Conservation (phyloP, 2,888 invertebrate genomes). For the Chrysolina oricalcia region DNA sequence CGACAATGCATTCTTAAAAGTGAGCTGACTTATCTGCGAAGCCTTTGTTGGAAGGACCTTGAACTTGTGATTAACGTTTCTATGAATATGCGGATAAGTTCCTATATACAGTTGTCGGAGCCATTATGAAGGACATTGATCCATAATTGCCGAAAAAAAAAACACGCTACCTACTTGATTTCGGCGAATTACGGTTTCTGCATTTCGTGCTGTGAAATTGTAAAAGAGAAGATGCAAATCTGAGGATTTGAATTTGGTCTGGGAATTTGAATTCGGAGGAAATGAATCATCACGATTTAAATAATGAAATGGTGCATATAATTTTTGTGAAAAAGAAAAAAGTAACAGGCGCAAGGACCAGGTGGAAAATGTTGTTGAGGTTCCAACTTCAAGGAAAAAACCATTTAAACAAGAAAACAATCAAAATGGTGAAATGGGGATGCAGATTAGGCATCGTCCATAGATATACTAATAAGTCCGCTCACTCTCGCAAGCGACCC, state of each 20-base stretch:
- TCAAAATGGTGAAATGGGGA: no score
- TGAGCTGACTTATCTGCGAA: not conserved
- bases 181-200: constrained; percentile 17
- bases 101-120: constrained; percentile 13
- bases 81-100: constrained; percentile 10
- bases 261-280: not conserved
- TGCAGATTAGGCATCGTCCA: no score
- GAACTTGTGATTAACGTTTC: constrained; percentile 30
- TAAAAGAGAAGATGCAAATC: not conserved
- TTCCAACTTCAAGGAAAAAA: no score
- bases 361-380: no score
- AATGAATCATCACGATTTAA: constrained; percentile 1
- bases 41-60: constrained; percentile 22
- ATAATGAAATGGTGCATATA: no score
- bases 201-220: constrained; percentile 7
- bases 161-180: constrained; percentile 13
- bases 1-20: not conserved
- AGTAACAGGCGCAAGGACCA: no score
- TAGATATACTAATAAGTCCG: no score
- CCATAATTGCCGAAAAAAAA: constrained; percentile 32
- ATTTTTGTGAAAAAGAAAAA: no score
- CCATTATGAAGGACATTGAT: constrained; percentile 24
- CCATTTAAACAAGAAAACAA: no score
- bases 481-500: no score
- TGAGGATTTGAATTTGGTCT: not conserved